phyloP scores from a whole-genome alignment of 2,113 vertebrate genomes.

The Ictalurus punctatus region DNA sequence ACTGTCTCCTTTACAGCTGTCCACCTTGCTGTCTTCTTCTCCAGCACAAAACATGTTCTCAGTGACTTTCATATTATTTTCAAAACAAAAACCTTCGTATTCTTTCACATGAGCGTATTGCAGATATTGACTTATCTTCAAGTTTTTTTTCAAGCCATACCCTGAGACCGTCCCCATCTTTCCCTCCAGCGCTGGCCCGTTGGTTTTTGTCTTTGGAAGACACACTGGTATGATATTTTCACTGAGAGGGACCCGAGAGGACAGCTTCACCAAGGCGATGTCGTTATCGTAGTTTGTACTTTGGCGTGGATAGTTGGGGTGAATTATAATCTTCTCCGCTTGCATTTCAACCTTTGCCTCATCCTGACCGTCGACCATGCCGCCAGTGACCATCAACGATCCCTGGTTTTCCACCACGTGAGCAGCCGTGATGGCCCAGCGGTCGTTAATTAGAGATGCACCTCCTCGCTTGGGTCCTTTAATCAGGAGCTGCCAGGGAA shows the following conservation, averaged over 20 bases:
- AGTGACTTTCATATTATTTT: constrained; percentile 64
- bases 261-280: constrained; percentile 85
- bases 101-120: constrained; percentile 66
- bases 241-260: constrained; percentile 73
- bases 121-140: constrained; percentile 49
- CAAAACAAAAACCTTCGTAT: constrained; percentile 51
- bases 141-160: constrained; percentile 75
- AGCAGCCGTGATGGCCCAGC: constrained; percentile 89
- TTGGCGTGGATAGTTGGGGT: constrained; percentile 71
- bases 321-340: constrained; percentile 73
- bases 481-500: constrained; percentile 86
- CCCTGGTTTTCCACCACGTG: constrained; percentile 69
- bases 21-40: constrained; percentile 45
- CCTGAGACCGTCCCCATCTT: constrained; percentile 82
- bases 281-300: constrained; percentile 76
- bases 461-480: constrained; percentile 64
- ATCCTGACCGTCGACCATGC: constrained; percentile 57
- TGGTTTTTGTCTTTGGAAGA: constrained; percentile 71
- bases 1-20: constrained; percentile 85
- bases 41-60: constrained; percentile 94
- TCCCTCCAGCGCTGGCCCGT: constrained; percentile 23
- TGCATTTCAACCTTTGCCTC: constrained; percentile 31
- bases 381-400: rapidly evolving
- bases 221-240: constrained; percentile 81
- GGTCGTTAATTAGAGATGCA: constrained; percentile 82